Base-by-base conservation (phyloP, 2,888 invertebrate genomes). In the Fragum sueziense region DNA sequence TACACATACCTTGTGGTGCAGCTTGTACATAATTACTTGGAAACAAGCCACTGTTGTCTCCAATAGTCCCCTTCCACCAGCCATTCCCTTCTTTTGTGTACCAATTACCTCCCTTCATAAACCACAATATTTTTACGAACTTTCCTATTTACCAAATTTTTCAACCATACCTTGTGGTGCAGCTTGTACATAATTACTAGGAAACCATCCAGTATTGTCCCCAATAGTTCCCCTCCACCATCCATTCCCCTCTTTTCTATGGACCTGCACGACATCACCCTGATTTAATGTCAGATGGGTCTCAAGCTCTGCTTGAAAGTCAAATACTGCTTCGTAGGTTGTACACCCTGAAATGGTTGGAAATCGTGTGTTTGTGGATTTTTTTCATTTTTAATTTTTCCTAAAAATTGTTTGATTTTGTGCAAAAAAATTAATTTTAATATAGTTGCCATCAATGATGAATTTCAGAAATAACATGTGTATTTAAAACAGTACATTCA, bases 211-310 rank as follows among this genome's bases (percentile, higher is more conserved):
- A 9, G 85, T 83, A 29, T 74, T 80, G 29, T 86, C 85, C 1
- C 83, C 88, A 6, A 79, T 68, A 9, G 80, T 80, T 0, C 92
- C 91, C 69, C 89, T 83, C 90, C 91, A 91, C 92, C 92, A 92
- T 20, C 92, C 91, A 76, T 87, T 90, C n/a, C 88, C 88, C 47
- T 85, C 86, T 67, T 80, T 88, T 57, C 91, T 87, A n/a, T 85
- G 61, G n/a, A 91, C 89, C 17, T 77, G 78, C 2, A 92, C 84
- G 4, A 86, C 71, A 70, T 91, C 91, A 29, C 90, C 91, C 47
- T 85, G 81, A 20, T 81, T 80, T n/a, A 92, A 77, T 9, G 85
- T 69, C 47, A 92, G 76, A 75, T 91, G 90, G n/a, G 84, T 84
- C 2, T 88, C 87, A 47, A 85, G 77, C 57, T 82, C 84, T 3